Conservation (phyloP, 2,113 vertebrate genomes). For the Eleginops maclovinus region DNA sequence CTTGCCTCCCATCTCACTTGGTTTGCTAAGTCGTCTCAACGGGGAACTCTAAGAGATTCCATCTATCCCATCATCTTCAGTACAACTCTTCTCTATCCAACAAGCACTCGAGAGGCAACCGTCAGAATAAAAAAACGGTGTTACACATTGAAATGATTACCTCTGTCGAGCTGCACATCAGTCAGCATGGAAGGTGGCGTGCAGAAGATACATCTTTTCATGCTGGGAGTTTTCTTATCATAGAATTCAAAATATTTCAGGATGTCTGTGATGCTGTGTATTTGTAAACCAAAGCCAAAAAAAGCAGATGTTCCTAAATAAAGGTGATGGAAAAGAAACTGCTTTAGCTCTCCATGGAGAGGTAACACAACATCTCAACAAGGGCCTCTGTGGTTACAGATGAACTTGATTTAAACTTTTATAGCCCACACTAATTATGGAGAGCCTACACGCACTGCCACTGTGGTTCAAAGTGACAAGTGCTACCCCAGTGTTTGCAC, state of each 20-base stretch:
- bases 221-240: conserved; percentile 49
- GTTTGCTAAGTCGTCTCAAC: conserved; percentile 64
- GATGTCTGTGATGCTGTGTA: conserved; percentile 32
- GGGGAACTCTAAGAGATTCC: conserved; percentile 48
- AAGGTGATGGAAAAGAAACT: neutral
- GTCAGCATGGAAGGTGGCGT: conserved; percentile 29
- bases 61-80: conserved; percentile 53
- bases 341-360: conserved; percentile 9
- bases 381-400: conserved; percentile 9
- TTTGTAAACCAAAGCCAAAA: conserved; percentile 44
- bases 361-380: conserved; percentile 28
- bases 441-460: neutral
- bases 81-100: conserved; percentile 42
- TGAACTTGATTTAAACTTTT: conserved; percentile 30
- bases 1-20: conserved; percentile 46
- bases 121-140: conserved; percentile 38
- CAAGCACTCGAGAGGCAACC: conserved; percentile 44
- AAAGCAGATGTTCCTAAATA: conserved; percentile 1
- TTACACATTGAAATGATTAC: conserved; percentile 53
- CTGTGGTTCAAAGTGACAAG: conserved; percentile 23
- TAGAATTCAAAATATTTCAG: conserved; percentile 39
- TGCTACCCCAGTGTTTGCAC: neutral
- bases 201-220: conserved; percentile 41
- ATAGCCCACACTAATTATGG: neutral
- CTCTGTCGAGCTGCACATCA: conserved; percentile 38